Evolutionary conservation across 2,888 invertebrate species (phyloP), one percentile per base, ranked within the genome.

Genomic region (Amblyjoppa fuscipennis): DNA sequence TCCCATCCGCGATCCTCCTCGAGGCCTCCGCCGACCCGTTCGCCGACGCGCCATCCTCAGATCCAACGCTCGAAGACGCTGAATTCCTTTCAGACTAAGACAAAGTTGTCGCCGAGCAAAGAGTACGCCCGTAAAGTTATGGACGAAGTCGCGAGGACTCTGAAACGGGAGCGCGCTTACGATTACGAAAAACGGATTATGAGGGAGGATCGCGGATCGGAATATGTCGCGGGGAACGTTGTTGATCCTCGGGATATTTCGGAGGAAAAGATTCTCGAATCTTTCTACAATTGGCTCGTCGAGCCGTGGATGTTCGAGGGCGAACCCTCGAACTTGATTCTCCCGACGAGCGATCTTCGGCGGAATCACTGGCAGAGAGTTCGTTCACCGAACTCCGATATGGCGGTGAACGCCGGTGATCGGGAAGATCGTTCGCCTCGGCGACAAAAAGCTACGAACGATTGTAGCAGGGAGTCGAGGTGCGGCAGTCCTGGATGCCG

Each of bases 381-480:
- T 1, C 25, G 31, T 41, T 61, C 51, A n/a, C 56, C 51, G 34
- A 71, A 68, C 53, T 73, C 45, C n/a, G 34, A 66, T 6, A 28
- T 71, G 28, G 59, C 66, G n/a, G 20, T 71, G 5, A 49, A 71
- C 13, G 41, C 16, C 25, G 31, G 13, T 11, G 49, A 25, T 49
- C 38, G 11, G 20, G 59, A 70, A 34, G 74, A 77, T 69, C 69
- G 59, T 34, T 53, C 77, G 53, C 53, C 38, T 38, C 79, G 81
- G 31, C 13, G 45, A 6, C 45, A n/a, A 31, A 68, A 20, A 77
- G 41, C 41, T 28, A 73, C 69, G 74, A 83, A 89, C 76, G 83
- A 87, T 71, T 85, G 88, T 88, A 90, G 87, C 88, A 90, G 88
- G 84, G 90, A 91, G 84, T 88, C 77, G 34, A 73, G 71, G 16